Base-by-base conservation (phyloP, 2,888 invertebrate species). In the Epinotia demarniana region DNA sequence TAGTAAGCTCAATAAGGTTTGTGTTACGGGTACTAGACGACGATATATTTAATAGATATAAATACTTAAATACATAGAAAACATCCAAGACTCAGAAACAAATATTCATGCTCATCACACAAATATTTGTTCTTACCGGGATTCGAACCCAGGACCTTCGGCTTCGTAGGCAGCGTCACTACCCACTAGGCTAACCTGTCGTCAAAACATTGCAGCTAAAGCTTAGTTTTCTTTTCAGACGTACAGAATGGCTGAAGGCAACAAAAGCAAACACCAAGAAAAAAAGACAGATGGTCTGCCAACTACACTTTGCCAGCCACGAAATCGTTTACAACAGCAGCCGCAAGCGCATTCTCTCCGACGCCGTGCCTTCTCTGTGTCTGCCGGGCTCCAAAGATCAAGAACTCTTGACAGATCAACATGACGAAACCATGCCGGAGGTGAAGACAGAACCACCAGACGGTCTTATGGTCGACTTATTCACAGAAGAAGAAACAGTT, bases 401-500 rank as follows among this genome's bases (percentile, higher is more conserved):
- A 33, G 33, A 33, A 39, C 39, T 39, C 39, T 9, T 1, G 39
- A 39, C 39, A 9, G 39, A 39, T 39, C 9, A 39, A 39, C 39
- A 39, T 16, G 11, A 53, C 13, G 46, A 53, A n/a, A 12, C 53
- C 8, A 27, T 66, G 43, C 33, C 12, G 13, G 67, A 67, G 18
- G 13, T 67, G 16, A 67, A 67, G 13, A 3, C 33, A 18, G 67
- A 67, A 53, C 53, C 55, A 11, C 33, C 55, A 5, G 55, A 67
- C 18, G 55, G 53, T 2, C 33, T 27, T 2, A n/a, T 67, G n/a
- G 16, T 67, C 13, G 67, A 67, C 33, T 33, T 67, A 33, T 55
- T 67, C 18, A 55, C 67, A 12, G 67, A 53, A 11, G 67, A 67
- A 33, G 53, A 67, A 9, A 67, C 67, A 12, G 55, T 55, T 55